Percentiles rank a stretch among this genome's conserved stretches.
Evolutionary conservation across 2,888 invertebrate genomes (phyloP).

Genomic region (Caenorhabditis sp.): DNA sequence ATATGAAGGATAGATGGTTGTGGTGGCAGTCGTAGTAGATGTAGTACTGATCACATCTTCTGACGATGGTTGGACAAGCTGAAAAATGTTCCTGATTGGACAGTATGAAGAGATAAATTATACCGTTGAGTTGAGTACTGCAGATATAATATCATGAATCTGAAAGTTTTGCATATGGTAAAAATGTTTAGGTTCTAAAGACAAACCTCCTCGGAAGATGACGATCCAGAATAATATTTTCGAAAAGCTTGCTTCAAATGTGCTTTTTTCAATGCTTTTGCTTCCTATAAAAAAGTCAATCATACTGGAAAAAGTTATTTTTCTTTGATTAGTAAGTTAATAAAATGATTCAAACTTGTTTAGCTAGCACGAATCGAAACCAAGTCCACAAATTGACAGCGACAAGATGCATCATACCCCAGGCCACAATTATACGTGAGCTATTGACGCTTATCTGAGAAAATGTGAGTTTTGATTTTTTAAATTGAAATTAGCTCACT

Average conservation of each 20-base stretch:
- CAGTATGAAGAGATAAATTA: neutral
- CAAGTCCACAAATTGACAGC: conserved; percentile 70
- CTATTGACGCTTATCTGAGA: conserved; percentile 62
- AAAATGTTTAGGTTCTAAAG: neutral
- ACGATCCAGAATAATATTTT: conserved; percentile 26
- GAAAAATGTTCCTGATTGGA: neutral
- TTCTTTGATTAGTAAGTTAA: no score
- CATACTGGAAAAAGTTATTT: neutral
- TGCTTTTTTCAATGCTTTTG: conserved; percentile 43
- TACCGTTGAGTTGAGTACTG: conserved; percentile 35
- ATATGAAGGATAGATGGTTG: conserved; percentile 20
- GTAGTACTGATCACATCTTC: conserved; percentile 11
- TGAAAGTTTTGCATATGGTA: neutral
- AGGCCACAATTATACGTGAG: conserved; percentile 58
- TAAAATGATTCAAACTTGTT: conserved; percentile 45
- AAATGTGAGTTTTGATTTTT: neutral
- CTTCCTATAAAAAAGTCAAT: conserved; percentile 36
- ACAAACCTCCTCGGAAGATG: conserved; percentile 34
- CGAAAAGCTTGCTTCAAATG: conserved; percentile 42
- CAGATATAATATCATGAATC: conserved; percentile 26
- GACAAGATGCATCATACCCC: conserved; percentile 69
- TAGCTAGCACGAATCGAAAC: conserved; percentile 69
- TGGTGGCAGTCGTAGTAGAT: conserved; percentile 19
- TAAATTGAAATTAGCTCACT: conserved; percentile 40
- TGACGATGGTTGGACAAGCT: neutral